These are phyloP conservation scores for Proteles cristata DNA, from an alignment of 2,113 vertebrate genomes.

Conservation along the genomic window DNA sequence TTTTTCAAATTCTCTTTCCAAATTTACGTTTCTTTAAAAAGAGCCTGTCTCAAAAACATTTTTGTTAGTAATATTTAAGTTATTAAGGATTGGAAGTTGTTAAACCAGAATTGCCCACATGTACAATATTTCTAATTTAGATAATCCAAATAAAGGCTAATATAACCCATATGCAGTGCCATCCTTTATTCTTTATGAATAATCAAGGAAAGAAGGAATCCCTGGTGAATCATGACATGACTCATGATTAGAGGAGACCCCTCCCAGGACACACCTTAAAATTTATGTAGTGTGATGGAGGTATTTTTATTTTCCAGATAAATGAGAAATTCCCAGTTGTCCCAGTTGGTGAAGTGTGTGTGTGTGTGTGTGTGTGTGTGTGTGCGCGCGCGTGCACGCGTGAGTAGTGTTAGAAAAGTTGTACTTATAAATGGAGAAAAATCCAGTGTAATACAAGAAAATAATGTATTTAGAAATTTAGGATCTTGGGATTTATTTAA, in stretches of 20 bases:
- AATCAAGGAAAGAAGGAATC: not conserved
- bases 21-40: not conserved
- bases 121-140: not conserved
- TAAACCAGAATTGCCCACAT: not conserved
- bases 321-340: not conserved
- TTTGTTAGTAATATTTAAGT: not conserved
- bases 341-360: not conserved
- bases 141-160: not conserved
- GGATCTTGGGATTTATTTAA: not conserved
- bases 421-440: not conserved
- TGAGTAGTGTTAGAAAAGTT: not conserved
- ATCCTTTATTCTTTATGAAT: not conserved
- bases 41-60: not conserved
- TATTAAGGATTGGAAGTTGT: not conserved
- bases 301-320: not conserved
- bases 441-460: not conserved
- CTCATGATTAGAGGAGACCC: not conserved
- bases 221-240: not conserved
- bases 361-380: accelerated
- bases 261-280: not conserved
- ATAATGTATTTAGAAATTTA: not conserved
- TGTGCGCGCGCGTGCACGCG: not conserved
- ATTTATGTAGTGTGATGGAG: not conserved
- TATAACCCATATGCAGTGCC: not conserved
- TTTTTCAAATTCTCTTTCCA: not conserved